Percentiles rank a stretch among this genome's conserved stretches.
Conservation (phyloP, 2,888 invertebrate genomes). For the Tipula confusa region DNA sequence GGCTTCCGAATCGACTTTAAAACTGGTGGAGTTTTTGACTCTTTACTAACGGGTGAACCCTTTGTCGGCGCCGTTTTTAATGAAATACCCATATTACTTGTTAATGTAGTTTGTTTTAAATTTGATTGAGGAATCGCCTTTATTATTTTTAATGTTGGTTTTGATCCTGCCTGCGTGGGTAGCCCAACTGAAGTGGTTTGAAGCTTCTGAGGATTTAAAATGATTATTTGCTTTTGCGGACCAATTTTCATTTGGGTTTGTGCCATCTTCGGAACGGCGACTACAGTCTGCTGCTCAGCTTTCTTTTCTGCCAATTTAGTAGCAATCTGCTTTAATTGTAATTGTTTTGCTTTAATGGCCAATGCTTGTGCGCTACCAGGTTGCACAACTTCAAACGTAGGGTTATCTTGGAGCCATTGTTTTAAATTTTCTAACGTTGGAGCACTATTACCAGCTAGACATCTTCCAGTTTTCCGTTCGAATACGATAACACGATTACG, state of each 20-base stretch:
- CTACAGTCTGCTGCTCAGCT: constrained; percentile 32
- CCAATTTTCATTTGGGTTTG: constrained; percentile 52
- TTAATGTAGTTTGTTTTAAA: constrained; percentile 31
- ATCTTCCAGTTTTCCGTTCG: constrained; percentile 72
- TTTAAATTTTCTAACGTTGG: constrained; percentile 76
- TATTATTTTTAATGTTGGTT: constrained; percentile 37
- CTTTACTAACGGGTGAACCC: background rate
- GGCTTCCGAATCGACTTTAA: background rate
- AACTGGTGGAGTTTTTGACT: background rate
- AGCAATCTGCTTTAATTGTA: constrained; percentile 38
- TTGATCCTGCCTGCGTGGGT: constrained; percentile 44
- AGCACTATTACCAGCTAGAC: constrained; percentile 72
- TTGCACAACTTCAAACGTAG: constrained; percentile 78
- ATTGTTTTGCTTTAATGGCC: constrained; percentile 39
- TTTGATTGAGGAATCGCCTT: constrained; percentile 37
- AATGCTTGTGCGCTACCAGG: constrained; percentile 55
- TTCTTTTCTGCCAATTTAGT: constrained; percentile 30
- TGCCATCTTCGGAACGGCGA: constrained; percentile 40
- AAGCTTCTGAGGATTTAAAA: constrained; percentile 41
- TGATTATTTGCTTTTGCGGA: constrained; percentile 38
- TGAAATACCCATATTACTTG: background rate
- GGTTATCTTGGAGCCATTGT: constrained; percentile 80
- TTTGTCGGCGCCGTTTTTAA: background rate
- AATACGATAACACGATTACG: constrained; percentile 63
- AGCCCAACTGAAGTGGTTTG: constrained; percentile 35